These are phyloP conservation scores for Eulemur rufifrons DNA, from an alignment of 2,113 vertebrate genomes.

Conservation along the genomic window DNA sequence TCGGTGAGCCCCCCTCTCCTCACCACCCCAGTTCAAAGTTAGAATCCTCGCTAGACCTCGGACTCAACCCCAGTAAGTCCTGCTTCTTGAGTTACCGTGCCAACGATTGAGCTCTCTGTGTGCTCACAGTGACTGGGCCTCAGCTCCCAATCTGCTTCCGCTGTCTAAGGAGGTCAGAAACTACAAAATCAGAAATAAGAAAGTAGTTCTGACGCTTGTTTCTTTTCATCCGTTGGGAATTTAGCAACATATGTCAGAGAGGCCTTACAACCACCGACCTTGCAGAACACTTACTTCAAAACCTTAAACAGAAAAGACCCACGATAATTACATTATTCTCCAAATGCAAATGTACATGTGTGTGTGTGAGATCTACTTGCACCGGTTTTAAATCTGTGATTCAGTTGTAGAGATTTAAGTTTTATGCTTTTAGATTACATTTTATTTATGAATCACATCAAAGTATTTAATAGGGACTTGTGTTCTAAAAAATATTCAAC, in stretches of 20 bases:
- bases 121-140: not conserved
- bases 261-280: not conserved
- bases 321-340: not conserved
- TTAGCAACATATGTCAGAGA: not conserved
- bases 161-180: not conserved
- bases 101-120: not conserved
- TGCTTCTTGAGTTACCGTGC: not conserved
- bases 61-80: not conserved
- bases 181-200: not conserved
- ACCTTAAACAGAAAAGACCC: not conserved
- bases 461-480: conserved; percentile 33
- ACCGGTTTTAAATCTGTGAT: not conserved
- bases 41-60: not conserved
- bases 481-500: conserved; percentile 6
- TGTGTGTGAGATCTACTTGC: not conserved
- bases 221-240: not conserved
- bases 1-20: not conserved
- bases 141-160: not conserved
- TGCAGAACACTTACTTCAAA: not conserved
- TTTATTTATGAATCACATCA: conserved; percentile 52
- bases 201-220: not conserved
- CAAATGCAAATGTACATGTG: not conserved
- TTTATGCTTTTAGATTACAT: not conserved
- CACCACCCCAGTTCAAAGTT: not conserved
- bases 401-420: not conserved